phyloP scores from a whole-genome alignment of 2,888 invertebrate species.

The Philereme transversata region DNA sequence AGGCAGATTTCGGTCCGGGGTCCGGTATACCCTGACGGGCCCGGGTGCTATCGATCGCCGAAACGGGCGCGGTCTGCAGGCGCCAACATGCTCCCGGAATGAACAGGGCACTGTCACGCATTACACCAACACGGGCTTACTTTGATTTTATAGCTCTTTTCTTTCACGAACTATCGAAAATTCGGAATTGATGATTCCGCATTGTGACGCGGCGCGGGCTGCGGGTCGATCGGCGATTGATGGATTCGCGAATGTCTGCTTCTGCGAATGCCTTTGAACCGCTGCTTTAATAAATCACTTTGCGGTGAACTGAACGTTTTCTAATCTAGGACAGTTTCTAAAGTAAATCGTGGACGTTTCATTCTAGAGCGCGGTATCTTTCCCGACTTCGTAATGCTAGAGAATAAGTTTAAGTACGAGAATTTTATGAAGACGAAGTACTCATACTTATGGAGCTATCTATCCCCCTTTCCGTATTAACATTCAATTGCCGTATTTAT shows the following conservation, averaged over 20 bases:
- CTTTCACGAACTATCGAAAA: conserved; percentile 20
- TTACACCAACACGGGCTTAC: conserved; percentile 29
- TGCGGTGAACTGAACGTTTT: conserved; percentile 19
- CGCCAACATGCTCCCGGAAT: conserved; percentile 33
- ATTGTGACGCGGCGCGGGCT: conserved; percentile 29
- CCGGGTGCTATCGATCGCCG: conserved; percentile 35
- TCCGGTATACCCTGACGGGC: conserved; percentile 8
- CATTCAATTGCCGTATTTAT: conserved; percentile 8
- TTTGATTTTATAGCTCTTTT: conserved; percentile 30
- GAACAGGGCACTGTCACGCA: conserved; percentile 39
- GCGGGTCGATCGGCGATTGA: conserved; percentile 33
- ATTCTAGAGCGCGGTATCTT: conserved; percentile 1
- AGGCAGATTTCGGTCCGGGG: conserved; percentile 19
- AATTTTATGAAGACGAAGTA: conserved; percentile 2
- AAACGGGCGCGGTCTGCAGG: conserved; percentile 32
- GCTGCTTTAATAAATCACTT: conserved; percentile 28
- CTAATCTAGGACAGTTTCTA: conserved; percentile 20
- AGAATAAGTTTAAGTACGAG: conserved; percentile 4
- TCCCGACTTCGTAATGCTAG: not conserved
- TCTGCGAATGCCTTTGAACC: conserved; percentile 32
- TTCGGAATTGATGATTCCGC: conserved; percentile 18
- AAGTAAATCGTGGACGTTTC: conserved; percentile 11
- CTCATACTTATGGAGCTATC: not conserved
- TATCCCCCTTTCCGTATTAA: not conserved
- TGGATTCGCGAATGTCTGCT: conserved; percentile 26